Evolutionary conservation across 2,888 invertebrate genomes (phyloP), one percentile per base, ranked within the genome.

Genomic region (Meliscaeva auricollis): DNA sequence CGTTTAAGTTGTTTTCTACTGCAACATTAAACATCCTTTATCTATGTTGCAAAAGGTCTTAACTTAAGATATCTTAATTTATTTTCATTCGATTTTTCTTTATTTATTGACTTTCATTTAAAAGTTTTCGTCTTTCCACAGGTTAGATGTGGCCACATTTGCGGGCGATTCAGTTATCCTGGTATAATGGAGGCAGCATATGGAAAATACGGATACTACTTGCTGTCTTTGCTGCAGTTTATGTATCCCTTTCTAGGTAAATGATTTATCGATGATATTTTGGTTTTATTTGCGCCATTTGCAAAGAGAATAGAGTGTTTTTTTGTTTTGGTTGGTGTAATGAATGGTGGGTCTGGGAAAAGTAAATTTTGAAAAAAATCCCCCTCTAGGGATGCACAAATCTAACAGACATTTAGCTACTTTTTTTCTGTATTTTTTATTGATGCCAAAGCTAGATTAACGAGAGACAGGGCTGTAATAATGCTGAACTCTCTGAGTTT

Each of bases 201-300:
- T 90, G 97, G 97, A 52, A 94, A 94, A 89, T 93, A 95, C 56
- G 97, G 97, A 15, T 97, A 96, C 92, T 94, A 96, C 89, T 92
- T 96, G 44, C 93, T 97, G 17, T 96, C 96, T 1, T 91, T 94
- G 44, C 92, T 97, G 81, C 97, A 97, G 91, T 96, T 97, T 89
- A 93, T 96, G 89, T 97, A 97, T 92, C 97, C 97, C 1, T 96
- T 97, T 90, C 94, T 97, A 89, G 96, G 97, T 96, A 93, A 93
- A 91, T 81, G 26, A 38, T 60, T 66, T 62, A 30, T 56, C n/a
- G 26, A n/a, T 15, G 13, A 26, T 15, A 44, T 9, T 30, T 30
- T 50, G 6, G 32, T n/a, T 15, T 26, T 20, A 22, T 9, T n/a
- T 17, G 48, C 1, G 2, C 0, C 15, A 5, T 11, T 35, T 15